Evolutionary conservation across 30 jellyfish, hydroid and myxozoan species (phyloP).

Genomic region (Catostylus mosaicus): DNA sequence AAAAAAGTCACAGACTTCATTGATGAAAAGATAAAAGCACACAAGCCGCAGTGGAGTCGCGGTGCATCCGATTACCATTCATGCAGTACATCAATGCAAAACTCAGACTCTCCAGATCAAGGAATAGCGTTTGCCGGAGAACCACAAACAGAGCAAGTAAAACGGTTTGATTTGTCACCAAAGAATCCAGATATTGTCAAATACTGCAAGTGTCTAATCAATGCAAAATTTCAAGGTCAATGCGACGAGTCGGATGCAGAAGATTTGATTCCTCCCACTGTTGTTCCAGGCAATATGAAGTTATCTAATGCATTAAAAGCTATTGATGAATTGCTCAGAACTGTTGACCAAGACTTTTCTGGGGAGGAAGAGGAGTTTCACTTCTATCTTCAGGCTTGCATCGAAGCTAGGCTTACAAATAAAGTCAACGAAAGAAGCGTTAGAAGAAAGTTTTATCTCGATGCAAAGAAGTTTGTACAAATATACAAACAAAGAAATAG

Average conservation of each 20-base stretch:
- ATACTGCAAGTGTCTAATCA: constrained; percentile 73
- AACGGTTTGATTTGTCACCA: constrained; percentile 74
- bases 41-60: neutral
- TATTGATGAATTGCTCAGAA: constrained; percentile 69
- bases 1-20: neutral
- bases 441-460: constrained; percentile 53
- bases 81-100: neutral
- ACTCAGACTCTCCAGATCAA: neutral
- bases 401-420: constrained; percentile 52
- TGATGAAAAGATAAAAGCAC: neutral
- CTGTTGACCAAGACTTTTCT: constrained; percentile 77
- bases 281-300: neutral
- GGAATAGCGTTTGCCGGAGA: neutral
- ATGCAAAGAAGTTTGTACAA: constrained; percentile 61
- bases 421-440: constrained; percentile 8
- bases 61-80: neutral
- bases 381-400: constrained; percentile 59
- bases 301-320: constrained; percentile 63
- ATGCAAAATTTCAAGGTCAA: constrained; percentile 70
- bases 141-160: neutral
- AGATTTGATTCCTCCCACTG: constrained; percentile 62
- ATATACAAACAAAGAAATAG: constrained; percentile 55
- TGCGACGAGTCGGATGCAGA: constrained; percentile 1
- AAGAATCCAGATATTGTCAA: constrained; percentile 61
- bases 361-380: constrained; percentile 91